Evolutionary conservation across 2,888 invertebrate genomes (phyloP), one percentile per base, ranked within the genome.

Genomic region (Phengaris alcon): DNA sequence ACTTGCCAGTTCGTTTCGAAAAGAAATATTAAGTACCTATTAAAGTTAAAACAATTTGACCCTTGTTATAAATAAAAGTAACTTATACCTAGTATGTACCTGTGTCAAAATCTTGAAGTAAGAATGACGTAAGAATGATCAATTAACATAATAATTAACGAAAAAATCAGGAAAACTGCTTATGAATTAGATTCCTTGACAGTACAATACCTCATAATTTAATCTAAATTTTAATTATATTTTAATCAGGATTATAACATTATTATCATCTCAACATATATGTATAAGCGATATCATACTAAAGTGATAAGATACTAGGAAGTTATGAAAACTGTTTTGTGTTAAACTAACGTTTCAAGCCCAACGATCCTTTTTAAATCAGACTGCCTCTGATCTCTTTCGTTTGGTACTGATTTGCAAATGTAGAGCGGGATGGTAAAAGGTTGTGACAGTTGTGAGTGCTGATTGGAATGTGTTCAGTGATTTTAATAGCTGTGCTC

Each of bases 251-350:
- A 64, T 64, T 64, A 64, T 64, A 44, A 12, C 22, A 64, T 12
- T 52, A 52, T 52, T 64, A 64, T 64, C 35, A 64, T 64, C 22
- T 2, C 8, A 10, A 22, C 22, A 22, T 22, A 22, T 22, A 22
- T 7, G 59, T 22, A 3, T 10, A 22, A 48, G 48, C 3, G 59
- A 59, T 59, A 59, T 7, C 9, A 15, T 22, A 48, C 7, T 48
- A 52, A 35, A 35, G 9, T n/a, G 69, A 69, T 69, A 69, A 69
- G 48, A 69, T 48, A 46, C 8, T 68, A 46, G 68, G n/a, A 35
- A 12, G 6, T 64, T 35, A 6, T 64, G 3, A 64, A 35, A 6
- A 64, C 64, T 12, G 6, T 12, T 64, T 35, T 35, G 12, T 35
- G 6, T 9, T 9, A 22, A 10, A 59, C 22, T 2, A 3, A 22